Percentiles rank a stretch among this genome's conserved stretches.
These are phyloP conservation scores for Sarcophaga subvicina DNA, from an alignment of 2,888 invertebrate genomes.

Conservation along the genomic window DNA sequence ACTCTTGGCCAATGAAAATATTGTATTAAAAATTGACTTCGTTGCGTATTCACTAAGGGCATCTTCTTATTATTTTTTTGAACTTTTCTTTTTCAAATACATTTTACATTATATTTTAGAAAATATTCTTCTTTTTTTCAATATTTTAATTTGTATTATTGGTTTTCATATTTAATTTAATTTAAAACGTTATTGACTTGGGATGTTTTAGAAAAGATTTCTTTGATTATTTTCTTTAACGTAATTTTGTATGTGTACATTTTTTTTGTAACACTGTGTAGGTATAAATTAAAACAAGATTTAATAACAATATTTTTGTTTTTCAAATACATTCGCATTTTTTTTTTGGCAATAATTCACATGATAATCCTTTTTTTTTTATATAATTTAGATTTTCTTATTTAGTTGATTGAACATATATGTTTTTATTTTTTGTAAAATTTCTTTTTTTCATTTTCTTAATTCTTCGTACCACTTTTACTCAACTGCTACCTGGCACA, in stretches of 20 bases:
- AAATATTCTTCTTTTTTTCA: slow-evolving; percentile 14
- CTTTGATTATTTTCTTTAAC: too few relatives aligned
- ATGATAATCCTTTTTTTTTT: slow-evolving; percentile 26
- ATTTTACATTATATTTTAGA: slow-evolving; percentile 43
- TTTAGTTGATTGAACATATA: slow-evolving; percentile 30
- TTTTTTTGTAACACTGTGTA: too few relatives aligned
- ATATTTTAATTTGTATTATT: slow-evolving; percentile 27
- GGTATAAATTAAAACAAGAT: too few relatives aligned
- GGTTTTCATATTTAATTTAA: not conserved
- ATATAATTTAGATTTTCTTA: slow-evolving; percentile 45
- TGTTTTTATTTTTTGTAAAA: slow-evolving; percentile 19
- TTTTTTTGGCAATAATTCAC: slow-evolving; percentile 39
- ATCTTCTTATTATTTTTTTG: not conserved
- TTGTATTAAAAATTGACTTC: not conserved
- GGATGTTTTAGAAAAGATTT: too few relatives aligned
- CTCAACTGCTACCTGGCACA: slow-evolving; percentile 31
- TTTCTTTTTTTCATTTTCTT: not conserved
- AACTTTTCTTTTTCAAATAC: not conserved
- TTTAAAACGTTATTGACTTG: too few relatives aligned
- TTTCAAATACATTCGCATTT: not conserved
- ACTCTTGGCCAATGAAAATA: not conserved
- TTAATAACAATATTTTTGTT: too few relatives aligned
- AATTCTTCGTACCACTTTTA: slow-evolving; percentile 45
- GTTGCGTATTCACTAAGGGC: not conserved
- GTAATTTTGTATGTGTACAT: too few relatives aligned